Percentiles rank a stretch among this genome's conserved stretches.
phyloP scores from a whole-genome alignment of 2,113 vertebrate species.

The Pipra filicauda region DNA sequence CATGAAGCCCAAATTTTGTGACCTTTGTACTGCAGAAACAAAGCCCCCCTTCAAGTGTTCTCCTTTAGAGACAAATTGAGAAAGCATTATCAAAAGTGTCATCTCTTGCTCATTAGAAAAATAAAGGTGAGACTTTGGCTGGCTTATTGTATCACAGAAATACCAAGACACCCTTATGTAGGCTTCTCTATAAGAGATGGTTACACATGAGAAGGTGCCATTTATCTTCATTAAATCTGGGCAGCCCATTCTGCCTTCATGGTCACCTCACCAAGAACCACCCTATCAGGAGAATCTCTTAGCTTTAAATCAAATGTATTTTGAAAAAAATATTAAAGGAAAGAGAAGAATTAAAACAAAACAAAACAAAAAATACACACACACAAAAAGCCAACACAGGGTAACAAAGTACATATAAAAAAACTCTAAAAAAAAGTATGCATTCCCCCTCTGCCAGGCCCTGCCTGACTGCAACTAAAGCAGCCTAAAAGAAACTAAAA shows the following conservation, averaged over 20 bases:
- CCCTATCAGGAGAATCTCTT: not conserved
- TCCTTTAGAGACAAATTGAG: not conserved
- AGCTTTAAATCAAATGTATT: not conserved
- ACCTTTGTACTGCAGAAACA: not conserved
- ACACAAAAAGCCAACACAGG: not conserved
- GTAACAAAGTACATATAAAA: not conserved
- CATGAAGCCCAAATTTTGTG: not conserved
- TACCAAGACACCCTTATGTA: not conserved
- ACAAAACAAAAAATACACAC: not conserved
- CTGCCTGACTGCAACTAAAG: not conserved
- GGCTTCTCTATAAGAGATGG: not conserved
- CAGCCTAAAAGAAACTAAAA: slow-evolving; percentile 22
- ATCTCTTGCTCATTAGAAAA: not conserved
- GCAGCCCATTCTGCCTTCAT: not conserved
- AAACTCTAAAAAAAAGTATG: not conserved
- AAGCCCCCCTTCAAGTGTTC: not conserved
- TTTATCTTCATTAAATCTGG: slow-evolving; percentile 43
- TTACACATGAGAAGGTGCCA: not conserved
- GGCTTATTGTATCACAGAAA: not conserved
- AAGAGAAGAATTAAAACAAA: not conserved
- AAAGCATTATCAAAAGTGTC: not conserved
- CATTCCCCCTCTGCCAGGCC: not conserved
- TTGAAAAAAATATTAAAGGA: not conserved
- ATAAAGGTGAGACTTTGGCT: not conserved
- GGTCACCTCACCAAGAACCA: not conserved